A percentile compares a stretch with the other conserved stretches of the same genome.
These are phyloP conservation scores for Drosophila sucinea DNA, from an alignment of 1,140 invertebrate species.

Conservation along the genomic window DNA sequence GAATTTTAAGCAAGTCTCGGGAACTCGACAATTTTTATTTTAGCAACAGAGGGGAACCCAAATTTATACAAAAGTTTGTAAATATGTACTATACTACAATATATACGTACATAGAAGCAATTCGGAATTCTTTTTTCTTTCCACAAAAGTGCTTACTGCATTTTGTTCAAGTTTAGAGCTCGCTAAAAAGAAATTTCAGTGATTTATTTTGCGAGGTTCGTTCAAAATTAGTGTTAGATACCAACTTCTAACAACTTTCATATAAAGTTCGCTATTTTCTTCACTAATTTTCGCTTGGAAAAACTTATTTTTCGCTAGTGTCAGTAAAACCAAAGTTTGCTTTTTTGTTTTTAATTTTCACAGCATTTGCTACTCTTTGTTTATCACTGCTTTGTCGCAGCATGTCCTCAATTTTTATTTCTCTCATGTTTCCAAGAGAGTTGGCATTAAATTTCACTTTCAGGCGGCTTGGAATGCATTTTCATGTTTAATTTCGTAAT, in stretches of 20 bases:
- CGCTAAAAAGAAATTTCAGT: too few relatives aligned
- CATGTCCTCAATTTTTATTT: background rate
- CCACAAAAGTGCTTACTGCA: background rate
- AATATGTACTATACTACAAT: background rate
- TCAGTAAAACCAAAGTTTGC: too few relatives aligned
- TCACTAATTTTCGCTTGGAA: too few relatives aligned
- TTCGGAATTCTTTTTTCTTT: background rate
- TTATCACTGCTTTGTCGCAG: too few relatives aligned
- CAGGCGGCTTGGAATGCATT: constrained; percentile 43
- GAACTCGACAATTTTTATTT: constrained; percentile 23
- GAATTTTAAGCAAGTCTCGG: constrained; percentile 44
- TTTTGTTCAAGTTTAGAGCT: background rate
- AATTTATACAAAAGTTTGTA: constrained; percentile 15
- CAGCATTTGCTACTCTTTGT: too few relatives aligned
- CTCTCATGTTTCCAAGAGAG: constrained; percentile 30
- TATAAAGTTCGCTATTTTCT: too few relatives aligned
- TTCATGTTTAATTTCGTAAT: constrained; percentile 42
- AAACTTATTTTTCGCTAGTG: too few relatives aligned
- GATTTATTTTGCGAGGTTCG: too few relatives aligned
- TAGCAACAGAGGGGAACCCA: background rate
- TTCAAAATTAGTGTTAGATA: too few relatives aligned
- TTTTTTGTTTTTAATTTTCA: too few relatives aligned
- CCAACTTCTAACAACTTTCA: too few relatives aligned
- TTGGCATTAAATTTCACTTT: constrained; percentile 47
- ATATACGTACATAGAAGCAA: background rate